Evolutionary conservation across 2,888 invertebrate species (phyloP).

Genomic region (Xestia ashworthii): DNA sequence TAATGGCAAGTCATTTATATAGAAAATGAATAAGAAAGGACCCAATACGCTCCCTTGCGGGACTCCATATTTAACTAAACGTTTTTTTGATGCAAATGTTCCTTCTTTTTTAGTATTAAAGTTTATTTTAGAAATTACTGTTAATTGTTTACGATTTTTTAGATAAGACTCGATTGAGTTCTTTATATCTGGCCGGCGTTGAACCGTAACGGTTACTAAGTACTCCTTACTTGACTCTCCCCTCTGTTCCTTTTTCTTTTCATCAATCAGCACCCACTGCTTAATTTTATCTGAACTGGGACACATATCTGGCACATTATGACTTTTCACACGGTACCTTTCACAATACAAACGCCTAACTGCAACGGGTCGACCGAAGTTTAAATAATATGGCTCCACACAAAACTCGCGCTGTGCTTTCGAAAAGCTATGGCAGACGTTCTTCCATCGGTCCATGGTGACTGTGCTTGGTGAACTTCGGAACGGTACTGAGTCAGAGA

Average conservation of each 20-base stretch:
- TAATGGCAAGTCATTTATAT: no score
- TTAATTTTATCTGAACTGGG: constrained; percentile 2
- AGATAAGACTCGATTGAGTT: neutral
- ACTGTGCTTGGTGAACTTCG: neutral
- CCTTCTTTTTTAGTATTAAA: no score
- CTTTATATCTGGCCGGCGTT: neutral
- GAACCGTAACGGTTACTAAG: neutral
- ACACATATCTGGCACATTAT: neutral
- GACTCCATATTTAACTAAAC: no score
- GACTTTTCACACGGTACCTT: neutral
- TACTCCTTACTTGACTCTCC: constrained; percentile 1
- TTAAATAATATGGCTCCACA: constrained; percentile 26
- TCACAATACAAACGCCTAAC: constrained; percentile 18
- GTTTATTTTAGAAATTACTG: no score
- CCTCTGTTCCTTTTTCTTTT: neutral
- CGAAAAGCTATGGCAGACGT: neutral
- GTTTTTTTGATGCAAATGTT: no score
- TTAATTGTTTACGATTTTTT: no score
- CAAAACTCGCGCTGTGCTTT: constrained; percentile 18
- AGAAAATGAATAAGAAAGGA: no score
- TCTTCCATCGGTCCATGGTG: neutral
- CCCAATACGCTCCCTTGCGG: no score
- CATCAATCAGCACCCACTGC: constrained; percentile 6
- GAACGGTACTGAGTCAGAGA: constrained; percentile 6
- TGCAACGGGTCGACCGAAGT: neutral